These are phyloP conservation scores for Xyrichtys novacula DNA, from an alignment of 2,797 vertebrate genomes.

Conservation along the genomic window DNA sequence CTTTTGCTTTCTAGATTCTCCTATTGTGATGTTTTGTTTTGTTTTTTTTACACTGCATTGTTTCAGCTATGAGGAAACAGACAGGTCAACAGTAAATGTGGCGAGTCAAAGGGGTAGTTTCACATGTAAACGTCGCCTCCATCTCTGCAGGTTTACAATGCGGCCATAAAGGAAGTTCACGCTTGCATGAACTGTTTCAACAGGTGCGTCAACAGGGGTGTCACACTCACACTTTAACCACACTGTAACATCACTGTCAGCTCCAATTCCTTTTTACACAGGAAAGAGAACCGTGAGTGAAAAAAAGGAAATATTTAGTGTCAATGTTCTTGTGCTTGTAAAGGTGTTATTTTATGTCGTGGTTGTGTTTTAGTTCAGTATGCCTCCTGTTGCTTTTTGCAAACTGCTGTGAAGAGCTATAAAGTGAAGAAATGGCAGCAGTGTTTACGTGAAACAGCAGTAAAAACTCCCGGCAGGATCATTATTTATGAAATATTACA, in stretches of 20 bases:
- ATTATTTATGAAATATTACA: too few relatives aligned
- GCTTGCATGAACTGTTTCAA: constrained; percentile 41
- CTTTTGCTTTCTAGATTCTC: not conserved
- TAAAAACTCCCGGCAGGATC: too few relatives aligned
- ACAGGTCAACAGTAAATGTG: not conserved
- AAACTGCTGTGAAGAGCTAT: not conserved
- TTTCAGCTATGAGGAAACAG: not conserved
- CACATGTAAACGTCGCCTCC: constrained; percentile 6
- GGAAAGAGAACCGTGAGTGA: constrained; percentile 30
- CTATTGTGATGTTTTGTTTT: not conserved
- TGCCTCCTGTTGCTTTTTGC: not conserved
- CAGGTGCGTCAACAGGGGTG: constrained; percentile 25
- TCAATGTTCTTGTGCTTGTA: too few relatives aligned
- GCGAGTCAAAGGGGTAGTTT: constrained; percentile 5
- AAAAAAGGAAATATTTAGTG: not conserved
- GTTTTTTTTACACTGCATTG: not conserved
- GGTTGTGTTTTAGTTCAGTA: not conserved
- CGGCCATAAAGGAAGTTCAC: constrained; percentile 27
- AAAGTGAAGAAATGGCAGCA: too few relatives aligned
- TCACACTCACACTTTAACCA: not conserved
- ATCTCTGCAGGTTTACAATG: not conserved
- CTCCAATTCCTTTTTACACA: constrained; percentile 10
- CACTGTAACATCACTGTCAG: not conserved
- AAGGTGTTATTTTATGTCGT: too few relatives aligned
- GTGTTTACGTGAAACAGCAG: too few relatives aligned